A percentile compares a stretch with the other conserved stretches of the same genome.
phyloP scores from a whole-genome alignment of 1,140 invertebrate species.

The Anastrepha obliqua region DNA sequence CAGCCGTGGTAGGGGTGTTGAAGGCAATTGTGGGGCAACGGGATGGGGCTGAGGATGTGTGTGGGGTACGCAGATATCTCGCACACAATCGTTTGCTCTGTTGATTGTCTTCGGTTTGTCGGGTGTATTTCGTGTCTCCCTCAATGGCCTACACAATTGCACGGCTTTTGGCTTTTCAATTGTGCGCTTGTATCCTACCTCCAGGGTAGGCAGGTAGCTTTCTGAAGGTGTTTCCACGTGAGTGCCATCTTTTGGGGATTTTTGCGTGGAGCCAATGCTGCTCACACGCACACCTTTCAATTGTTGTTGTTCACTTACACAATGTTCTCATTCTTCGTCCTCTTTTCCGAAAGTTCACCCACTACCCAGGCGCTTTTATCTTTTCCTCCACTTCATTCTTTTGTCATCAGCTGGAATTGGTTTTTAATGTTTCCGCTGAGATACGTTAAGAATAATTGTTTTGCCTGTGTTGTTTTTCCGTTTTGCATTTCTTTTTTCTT shows the following conservation, averaged over 20 bases:
- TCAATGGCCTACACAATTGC: slow-evolving; percentile 11
- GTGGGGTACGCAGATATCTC: not conserved
- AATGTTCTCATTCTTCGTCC: not conserved
- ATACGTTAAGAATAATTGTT: slow-evolving; percentile 75
- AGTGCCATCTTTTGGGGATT: slow-evolving; percentile 36
- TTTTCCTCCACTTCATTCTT: slow-evolving; percentile 58
- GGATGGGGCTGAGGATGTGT: not conserved
- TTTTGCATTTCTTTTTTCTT: slow-evolving; percentile 39
- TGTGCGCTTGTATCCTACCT: not conserved
- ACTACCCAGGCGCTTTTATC: not conserved
- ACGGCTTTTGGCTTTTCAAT: not conserved
- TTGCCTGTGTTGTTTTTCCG: slow-evolving; percentile 67
- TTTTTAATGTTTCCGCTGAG: slow-evolving; percentile 74
- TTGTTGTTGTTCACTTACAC: not conserved
- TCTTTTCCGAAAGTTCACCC: not conserved
- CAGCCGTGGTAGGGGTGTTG: not conserved
- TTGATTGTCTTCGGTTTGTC: slow-evolving; percentile 62
- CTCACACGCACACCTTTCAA: slow-evolving; percentile 14
- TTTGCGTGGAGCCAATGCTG: not conserved
- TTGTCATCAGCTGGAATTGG: slow-evolving; percentile 74
- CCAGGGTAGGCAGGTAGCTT: not conserved
- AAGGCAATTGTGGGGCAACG: too few relatives aligned
- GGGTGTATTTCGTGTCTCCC: slow-evolving; percentile 21
- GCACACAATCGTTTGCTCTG: slow-evolving; percentile 64
- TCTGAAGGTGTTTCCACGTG: slow-evolving; percentile 50